Percentiles rank a stretch among this genome's conserved stretches.
Evolutionary conservation across 2,888 invertebrate genomes (phyloP).

Genomic region (Gymnocheta viridis): DNA sequence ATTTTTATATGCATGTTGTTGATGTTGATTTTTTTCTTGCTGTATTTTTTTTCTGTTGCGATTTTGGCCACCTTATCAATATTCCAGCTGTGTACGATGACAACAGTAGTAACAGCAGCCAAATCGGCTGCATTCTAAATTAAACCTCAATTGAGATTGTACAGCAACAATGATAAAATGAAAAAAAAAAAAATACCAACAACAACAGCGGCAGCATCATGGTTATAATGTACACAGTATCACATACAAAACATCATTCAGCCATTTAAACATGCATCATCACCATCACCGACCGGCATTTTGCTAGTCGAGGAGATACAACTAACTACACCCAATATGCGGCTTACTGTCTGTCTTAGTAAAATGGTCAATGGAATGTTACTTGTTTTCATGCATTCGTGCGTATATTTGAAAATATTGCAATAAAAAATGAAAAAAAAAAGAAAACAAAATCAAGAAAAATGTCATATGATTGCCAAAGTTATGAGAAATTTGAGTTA

Average conservation of each 20-base stretch:
- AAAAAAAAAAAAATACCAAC: conserved; percentile 10
- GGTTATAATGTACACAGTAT: conserved; percentile 50
- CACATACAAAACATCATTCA: conserved; percentile 66
- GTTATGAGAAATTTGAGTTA: neutral
- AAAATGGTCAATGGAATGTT: conserved; percentile 81
- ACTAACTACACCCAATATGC: conserved; percentile 23
- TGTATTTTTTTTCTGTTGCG: conserved; percentile 18
- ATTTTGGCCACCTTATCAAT: conserved; percentile 77
- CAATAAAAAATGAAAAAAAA: conserved; percentile 24
- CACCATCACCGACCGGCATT: conserved; percentile 59
- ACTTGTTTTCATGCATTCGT: conserved; percentile 76
- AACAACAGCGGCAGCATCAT: conserved; percentile 41
- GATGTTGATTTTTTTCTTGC: neutral
- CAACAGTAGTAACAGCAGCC: conserved; percentile 68
- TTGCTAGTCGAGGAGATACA: conserved; percentile 41
- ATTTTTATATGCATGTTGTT: conserved; percentile 43
- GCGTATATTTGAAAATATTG: conserved; percentile 43
- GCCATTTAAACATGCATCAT: conserved; percentile 69
- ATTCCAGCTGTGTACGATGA: conserved; percentile 78
- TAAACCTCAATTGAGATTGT: conserved; percentile 73
- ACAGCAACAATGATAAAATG: conserved; percentile 53
- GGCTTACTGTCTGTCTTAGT: conserved; percentile 73
- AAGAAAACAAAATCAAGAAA: conserved; percentile 35
- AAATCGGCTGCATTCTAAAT: conserved; percentile 76
- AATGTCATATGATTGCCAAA: conserved; percentile 25